A percentile compares a stretch with the other conserved stretches of the same genome.
Evolutionary conservation across 2,888 invertebrate genomes (phyloP).

Genomic region (Taphrorychus bicolor): DNA sequence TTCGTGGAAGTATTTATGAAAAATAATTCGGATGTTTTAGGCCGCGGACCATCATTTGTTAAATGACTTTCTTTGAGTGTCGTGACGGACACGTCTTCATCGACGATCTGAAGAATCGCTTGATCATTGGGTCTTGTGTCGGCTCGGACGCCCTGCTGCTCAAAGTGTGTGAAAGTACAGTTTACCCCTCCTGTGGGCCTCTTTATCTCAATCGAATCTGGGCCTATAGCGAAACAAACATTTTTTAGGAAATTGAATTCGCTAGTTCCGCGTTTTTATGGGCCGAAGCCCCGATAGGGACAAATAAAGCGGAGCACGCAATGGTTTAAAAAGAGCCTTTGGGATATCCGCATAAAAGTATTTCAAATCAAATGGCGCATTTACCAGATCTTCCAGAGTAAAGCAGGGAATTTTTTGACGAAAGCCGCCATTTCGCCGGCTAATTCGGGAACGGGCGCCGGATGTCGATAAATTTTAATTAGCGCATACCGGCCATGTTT

Average conservation of each 20-base stretch:
- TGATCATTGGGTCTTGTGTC: constrained; percentile 21
- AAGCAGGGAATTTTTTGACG: too few relatives aligned
- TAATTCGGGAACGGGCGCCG: constrained; percentile 9
- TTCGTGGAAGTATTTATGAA: constrained; percentile 26
- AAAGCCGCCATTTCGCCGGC: neutral
- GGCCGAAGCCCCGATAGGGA: constrained; percentile 2
- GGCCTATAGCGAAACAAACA: neutral
- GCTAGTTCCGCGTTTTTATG: neutral
- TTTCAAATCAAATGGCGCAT: neutral
- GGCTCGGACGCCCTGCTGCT: constrained; percentile 16
- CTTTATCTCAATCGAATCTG: neutral
- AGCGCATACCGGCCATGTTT: constrained; percentile 30
- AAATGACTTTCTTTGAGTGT: constrained; percentile 25
- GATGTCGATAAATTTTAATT: constrained; percentile 38
- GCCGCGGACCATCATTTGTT: constrained; percentile 27
- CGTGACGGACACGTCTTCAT: constrained; percentile 32
- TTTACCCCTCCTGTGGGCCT: neutral
- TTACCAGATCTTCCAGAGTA: neutral
- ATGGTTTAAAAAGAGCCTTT: neutral
- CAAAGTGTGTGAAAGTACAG: constrained; percentile 5
- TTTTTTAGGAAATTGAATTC: constrained; percentile 2
- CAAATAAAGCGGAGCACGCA: neutral
- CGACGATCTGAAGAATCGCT: constrained; percentile 12
- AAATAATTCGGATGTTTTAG: constrained; percentile 35
- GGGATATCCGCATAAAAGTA: neutral